Base-by-base conservation (phyloP, 2,113 vertebrate species). In the Rattus norvegicus region DNA sequence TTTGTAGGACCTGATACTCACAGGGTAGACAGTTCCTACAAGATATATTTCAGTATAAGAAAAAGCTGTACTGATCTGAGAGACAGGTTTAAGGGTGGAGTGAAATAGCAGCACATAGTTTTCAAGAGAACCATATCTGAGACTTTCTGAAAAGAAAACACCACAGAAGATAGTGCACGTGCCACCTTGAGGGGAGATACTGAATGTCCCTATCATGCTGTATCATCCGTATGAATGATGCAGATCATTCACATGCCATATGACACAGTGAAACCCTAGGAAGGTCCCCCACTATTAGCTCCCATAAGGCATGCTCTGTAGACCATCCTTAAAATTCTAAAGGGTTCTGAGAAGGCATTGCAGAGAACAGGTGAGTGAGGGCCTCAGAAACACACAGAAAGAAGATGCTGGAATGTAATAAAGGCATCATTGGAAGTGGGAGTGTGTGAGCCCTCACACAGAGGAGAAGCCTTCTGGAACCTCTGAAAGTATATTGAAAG, bases 321-420 rank as follows among this genome's bases (percentile, higher is more conserved):
- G 52, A 49, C 13, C 8, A 30, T 39, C 36, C 43, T 36, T 61
- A n/a, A 30, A 16, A 54, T 49, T 14, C 0, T 0, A 17, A 83
- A 24, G 4, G 19, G 39, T 16, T 19, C 83, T 39, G n/a, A 22
- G 19, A 0, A 67, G 36, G 3, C 52, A 39, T 61, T 4, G 16
- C 0, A 93, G 19, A 24, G 12, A 43, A 16, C 5, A 0, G 0
- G 26, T 7, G 49, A 54, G 47, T 6, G 16, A 36, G 12, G 4
- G 39, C 28, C 63, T 69, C 52, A 30, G 33, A 47, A 72, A 72
- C 13, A 91, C 67, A 52, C 5, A 4, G 28, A 30, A 36, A 56
- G 22, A 36, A 56, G 22, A 61, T 26, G 2, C 20, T 47, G 73
- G 9, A 33, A 11, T 17, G 8, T 0, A 49, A 47, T 0, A 56